Evolutionary conservation across 2,888 invertebrate genomes (phyloP), one percentile per base, ranked within the genome.

Genomic region (Drosophila silvestris): DNA sequence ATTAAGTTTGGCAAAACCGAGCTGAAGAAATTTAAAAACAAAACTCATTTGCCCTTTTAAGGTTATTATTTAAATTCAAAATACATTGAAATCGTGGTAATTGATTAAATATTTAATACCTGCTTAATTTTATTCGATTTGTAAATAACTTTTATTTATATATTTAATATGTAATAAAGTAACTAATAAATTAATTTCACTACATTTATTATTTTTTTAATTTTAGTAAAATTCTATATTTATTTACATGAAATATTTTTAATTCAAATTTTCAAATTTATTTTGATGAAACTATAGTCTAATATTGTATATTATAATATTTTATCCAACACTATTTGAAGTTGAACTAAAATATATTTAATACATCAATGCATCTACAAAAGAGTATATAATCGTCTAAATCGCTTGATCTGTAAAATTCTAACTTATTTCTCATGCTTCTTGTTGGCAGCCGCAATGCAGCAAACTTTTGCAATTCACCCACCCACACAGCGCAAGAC

Each of bases 381-480:
- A 16, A 10, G 47, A 28, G 51, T 57, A 71, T 61, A 14, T 44
- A 1, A 5, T 10, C 19, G 70, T 69, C 19, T 9, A n/a, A 39
- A 37, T 28, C 16, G 26, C 3, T 10, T 50, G 6, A 33, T 30
- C 9, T 26, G n/a, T 9, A 26, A 30, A 0, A 54, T 32, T 44
- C 53, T 44, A 44, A 60, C 63, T 62, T 69, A 39, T 60, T 61
- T 41, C 59, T 64, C 50, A 16, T 60, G 33, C 60, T 63, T 28
- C 67, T 60, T 64, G 54, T 60, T 59, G 67, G 58, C 58, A 71
- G 71, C 70, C 81, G 77, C 81, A 81, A 74, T 81, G 81, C 81
- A 81, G 65, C 77, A 81, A 74, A 81, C 70, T 74, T 78, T 78
- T 74, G 74, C 75, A 72, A 62, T 57, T 39, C 81, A 53, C 71